Percentiles rank a stretch among this genome's conserved stretches.
Evolutionary conservation across 1,140 invertebrate genomes (phyloP).

Genomic region (Berghia stephanieae): DNA sequence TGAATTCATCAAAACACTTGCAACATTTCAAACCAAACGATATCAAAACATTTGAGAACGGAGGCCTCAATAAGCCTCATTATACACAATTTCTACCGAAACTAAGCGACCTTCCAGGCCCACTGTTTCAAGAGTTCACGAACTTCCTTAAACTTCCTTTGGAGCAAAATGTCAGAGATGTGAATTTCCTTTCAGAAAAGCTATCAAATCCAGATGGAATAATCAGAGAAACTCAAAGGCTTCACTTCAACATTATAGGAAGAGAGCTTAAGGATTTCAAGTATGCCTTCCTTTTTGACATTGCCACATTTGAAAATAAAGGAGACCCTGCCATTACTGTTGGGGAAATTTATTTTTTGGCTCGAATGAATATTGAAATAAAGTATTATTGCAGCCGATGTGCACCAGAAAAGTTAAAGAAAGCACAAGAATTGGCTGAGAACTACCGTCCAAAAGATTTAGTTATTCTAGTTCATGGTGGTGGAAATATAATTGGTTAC

Average conservation of each 20-base stretch:
- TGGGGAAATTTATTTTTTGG: conserved; percentile 35
- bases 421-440: background rate
- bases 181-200: too few relatives aligned
- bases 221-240: conserved; percentile 34
- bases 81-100: too few relatives aligned
- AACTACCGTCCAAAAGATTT: conserved; percentile 21
- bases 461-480: conserved; percentile 42
- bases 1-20: too few relatives aligned
- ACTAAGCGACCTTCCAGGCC: too few relatives aligned
- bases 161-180: too few relatives aligned
- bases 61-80: too few relatives aligned
- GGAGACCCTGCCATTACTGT: conserved; percentile 42
- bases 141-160: too few relatives aligned
- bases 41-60: too few relatives aligned
- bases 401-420: background rate
- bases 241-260: conserved; percentile 30
- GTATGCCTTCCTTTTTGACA: conserved; percentile 38
- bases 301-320: conserved; percentile 39
- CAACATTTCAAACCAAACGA: too few relatives aligned
- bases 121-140: too few relatives aligned
- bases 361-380: conserved; percentile 27
- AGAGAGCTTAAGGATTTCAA: conserved; percentile 20
- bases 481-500: conserved; percentile 43
- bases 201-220: too few relatives aligned
- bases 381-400: conserved; percentile 32